Evolutionary conservation across 2,797 vertebrate species (phyloP).

Genomic region (Pangasius larnaudii): DNA sequence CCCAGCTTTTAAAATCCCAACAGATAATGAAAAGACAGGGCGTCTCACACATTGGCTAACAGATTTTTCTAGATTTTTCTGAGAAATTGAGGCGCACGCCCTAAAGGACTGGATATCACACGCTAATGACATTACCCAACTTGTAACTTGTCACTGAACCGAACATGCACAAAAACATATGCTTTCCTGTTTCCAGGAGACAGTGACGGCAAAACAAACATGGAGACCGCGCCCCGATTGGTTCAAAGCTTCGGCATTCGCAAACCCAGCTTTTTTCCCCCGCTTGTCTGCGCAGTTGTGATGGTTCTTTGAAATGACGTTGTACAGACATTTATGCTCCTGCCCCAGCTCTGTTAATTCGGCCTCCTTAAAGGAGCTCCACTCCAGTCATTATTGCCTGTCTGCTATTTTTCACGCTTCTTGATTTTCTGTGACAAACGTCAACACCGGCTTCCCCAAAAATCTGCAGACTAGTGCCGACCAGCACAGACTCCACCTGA

Average conservation of each 20-base stretch:
- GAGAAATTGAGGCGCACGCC: neutral
- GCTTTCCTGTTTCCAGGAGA: constrained; percentile 22
- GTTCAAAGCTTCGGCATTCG: constrained; percentile 11
- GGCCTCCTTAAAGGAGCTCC: constrained; percentile 8
- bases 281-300: neutral
- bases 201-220: constrained; percentile 13
- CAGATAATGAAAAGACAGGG: neutral
- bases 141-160: constrained; percentile 16
- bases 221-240: constrained; percentile 13
- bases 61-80: neutral
- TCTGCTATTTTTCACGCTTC: constrained; percentile 11
- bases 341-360: neutral
- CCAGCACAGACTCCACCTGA: neutral
- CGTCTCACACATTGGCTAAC: neutral
- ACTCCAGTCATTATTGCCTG: neutral
- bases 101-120: constrained; percentile 3
- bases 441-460: constrained; percentile 9
- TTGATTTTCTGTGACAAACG: constrained; percentile 14
- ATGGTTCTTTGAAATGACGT: neutral
- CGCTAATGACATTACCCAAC: constrained; percentile 20
- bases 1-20: neutral
- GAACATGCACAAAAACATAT: constrained; percentile 7
- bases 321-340: constrained; percentile 7
- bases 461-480: neutral
- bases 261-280: no score